Evolutionary conservation across 2,113 vertebrate genomes (phyloP).

Genomic region (Myrmophylax atrothorax): DNA sequence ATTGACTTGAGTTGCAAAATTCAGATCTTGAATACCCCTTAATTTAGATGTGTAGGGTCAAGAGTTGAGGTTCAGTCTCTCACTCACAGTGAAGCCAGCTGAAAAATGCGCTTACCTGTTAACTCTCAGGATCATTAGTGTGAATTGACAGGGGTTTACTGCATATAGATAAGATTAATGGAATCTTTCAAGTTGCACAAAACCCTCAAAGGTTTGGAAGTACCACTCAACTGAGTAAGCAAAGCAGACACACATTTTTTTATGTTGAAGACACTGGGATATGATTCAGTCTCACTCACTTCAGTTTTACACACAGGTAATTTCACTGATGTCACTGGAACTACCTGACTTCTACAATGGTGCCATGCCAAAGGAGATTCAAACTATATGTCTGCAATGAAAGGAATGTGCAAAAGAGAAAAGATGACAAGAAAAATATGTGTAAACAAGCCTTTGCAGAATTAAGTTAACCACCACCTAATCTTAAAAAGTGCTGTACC

Average conservation of each 20-base stretch:
- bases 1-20: slow-evolving; percentile 67
- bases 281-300: neutral
- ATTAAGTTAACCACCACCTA: neutral
- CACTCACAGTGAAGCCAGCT: neutral
- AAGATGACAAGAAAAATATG: neutral
- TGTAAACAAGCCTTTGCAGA: neutral
- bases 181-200: slow-evolving; percentile 24
- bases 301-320: neutral
- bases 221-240: neutral
- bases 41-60: slow-evolving; percentile 41
- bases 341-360: neutral
- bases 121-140: slow-evolving; percentile 38
- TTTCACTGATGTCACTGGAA: neutral
- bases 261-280: neutral
- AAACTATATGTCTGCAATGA: neutral
- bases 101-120: slow-evolving; percentile 67
- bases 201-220: neutral
- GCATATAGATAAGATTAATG: slow-evolving; percentile 58
- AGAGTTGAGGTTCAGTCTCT: slow-evolving; percentile 49
- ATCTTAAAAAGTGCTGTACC: neutral
- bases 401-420: neutral
- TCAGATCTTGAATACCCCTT: slow-evolving; percentile 37
- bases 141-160: slow-evolving; percentile 56
- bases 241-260: neutral
- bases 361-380: neutral